A percentile compares a stretch with the other conserved stretches of the same genome.
Evolutionary conservation across 2,888 invertebrate species (phyloP).

Genomic region (Morpho achilles): DNA sequence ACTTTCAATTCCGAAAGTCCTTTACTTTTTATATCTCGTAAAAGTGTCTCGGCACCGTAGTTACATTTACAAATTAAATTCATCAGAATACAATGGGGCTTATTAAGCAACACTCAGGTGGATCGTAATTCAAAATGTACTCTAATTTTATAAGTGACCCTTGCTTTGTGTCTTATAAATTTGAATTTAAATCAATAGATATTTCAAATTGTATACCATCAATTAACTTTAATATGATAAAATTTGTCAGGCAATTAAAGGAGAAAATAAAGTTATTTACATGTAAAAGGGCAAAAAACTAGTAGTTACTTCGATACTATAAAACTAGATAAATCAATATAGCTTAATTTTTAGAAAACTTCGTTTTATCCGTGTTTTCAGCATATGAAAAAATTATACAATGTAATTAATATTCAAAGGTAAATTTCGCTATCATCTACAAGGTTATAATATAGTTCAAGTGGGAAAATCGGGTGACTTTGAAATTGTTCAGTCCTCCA

Average conservation of each 20-base stretch:
- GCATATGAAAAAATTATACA: no score
- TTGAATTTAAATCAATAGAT: no score
- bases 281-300: background rate
- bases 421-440: no score
- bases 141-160: constrained; percentile 1
- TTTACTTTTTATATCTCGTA: constrained; percentile 1
- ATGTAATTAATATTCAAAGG: no score
- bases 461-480: no score
- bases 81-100: constrained; percentile 21
- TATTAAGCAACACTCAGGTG: constrained; percentile 13
- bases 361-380: no score
- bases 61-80: constrained; percentile 19
- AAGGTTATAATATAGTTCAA: no score
- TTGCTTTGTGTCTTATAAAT: background rate
- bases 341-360: no score
- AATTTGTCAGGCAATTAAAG: background rate
- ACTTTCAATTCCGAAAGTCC: constrained; percentile 3
- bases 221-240: background rate
- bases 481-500: no score
- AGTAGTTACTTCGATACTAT: background rate
- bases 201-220: background rate
- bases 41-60: constrained; percentile 6
- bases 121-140: constrained; percentile 6
- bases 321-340: no score
- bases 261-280: background rate